phyloP scores from a whole-genome alignment of 2,797 vertebrate genomes.

The Staurois parvus region DNA sequence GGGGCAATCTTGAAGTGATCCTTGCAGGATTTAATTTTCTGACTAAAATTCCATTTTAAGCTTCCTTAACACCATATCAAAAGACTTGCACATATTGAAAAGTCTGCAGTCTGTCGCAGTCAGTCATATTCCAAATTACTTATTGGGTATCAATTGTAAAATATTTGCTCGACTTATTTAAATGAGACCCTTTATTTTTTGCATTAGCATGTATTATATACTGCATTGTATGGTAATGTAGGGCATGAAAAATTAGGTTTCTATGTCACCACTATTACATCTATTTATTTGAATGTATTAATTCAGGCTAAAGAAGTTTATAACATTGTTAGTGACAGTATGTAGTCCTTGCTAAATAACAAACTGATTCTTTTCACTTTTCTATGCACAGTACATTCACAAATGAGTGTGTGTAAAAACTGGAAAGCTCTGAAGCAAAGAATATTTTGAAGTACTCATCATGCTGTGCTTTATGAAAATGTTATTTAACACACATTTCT shows the following conservation, averaged over 20 bases:
- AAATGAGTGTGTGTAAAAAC: constrained; percentile 6
- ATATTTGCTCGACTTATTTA: too few relatives aligned
- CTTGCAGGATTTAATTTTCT: too few relatives aligned
- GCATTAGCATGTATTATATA: not conserved
- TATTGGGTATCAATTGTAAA: too few relatives aligned
- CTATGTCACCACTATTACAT: not conserved
- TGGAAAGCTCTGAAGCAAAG: constrained; percentile 5
- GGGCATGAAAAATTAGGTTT: not conserved
- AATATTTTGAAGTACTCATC: constrained; percentile 36
- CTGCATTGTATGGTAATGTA: not conserved
- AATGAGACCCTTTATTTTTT: too few relatives aligned
- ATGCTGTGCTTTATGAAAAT: constrained; percentile 35
- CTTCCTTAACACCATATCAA: too few relatives aligned
- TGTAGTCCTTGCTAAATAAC: not conserved
- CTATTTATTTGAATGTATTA: not conserved
- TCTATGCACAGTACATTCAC: not conserved
- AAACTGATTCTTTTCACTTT: not conserved
- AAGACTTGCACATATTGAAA: too few relatives aligned
- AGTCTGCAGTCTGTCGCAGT: too few relatives aligned
- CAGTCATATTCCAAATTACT: too few relatives aligned
- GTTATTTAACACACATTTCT: not conserved
- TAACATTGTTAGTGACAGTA: not conserved
- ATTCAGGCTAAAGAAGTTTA: not conserved
- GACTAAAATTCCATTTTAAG: too few relatives aligned
- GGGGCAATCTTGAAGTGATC: too few relatives aligned